Evolutionary conservation across 2,888 invertebrate species (phyloP).

Genomic region (Drosophila kuntzei): DNA sequence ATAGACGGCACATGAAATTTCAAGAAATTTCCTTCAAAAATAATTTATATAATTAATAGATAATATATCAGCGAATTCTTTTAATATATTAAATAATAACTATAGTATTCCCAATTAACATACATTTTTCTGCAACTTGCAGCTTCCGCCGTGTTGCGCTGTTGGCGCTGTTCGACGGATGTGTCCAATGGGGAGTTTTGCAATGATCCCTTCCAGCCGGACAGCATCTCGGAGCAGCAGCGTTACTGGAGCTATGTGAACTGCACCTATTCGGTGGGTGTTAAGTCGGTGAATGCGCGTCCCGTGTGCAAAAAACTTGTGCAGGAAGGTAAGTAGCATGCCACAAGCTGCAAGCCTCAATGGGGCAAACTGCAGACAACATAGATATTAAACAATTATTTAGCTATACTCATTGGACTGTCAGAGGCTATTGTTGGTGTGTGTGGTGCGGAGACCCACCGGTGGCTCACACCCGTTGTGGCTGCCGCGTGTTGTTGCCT

Average conservation of each 20-base stretch:
- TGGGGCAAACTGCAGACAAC: constrained; percentile 10
- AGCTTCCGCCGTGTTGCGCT: constrained; percentile 89
- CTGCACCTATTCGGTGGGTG: constrained; percentile 86
- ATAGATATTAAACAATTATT: constrained; percentile 39
- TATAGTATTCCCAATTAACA: neutral
- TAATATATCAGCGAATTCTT: too few relatives aligned
- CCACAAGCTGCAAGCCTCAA: neutral
- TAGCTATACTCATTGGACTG: constrained; percentile 45
- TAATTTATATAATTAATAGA: too few relatives aligned
- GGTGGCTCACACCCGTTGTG: constrained; percentile 55
- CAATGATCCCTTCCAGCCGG: constrained; percentile 90
- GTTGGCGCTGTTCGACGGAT: constrained; percentile 92
- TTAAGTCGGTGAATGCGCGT: constrained; percentile 86
- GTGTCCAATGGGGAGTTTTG: constrained; percentile 88
- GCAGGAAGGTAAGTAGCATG: constrained; percentile 88
- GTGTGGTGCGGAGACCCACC: constrained; percentile 51
- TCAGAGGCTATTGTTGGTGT: constrained; percentile 41
- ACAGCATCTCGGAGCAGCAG: constrained; percentile 85
- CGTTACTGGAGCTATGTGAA: constrained; percentile 85
- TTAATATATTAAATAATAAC: too few relatives aligned
- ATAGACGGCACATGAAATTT: too few relatives aligned
- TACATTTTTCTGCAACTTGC: constrained; percentile 56
- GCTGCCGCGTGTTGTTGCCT: constrained; percentile 67
- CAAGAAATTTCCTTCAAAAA: too few relatives aligned
- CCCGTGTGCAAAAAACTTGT: constrained; percentile 91